These are phyloP conservation scores for Zosterops hypoxanthus DNA, from an alignment of 2,113 vertebrate species.

Conservation along the genomic window DNA sequence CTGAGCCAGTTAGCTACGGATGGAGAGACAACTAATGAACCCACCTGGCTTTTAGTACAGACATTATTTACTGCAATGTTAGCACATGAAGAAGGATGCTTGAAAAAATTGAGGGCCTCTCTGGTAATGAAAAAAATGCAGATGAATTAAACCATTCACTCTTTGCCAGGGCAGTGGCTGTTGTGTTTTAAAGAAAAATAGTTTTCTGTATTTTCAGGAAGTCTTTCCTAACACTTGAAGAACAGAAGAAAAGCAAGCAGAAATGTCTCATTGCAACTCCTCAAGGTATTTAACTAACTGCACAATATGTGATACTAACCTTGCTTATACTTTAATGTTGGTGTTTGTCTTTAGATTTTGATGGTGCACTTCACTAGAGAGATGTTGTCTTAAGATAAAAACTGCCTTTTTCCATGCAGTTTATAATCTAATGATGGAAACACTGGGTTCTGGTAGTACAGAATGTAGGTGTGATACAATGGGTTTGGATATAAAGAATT, in stretches of 20 bases:
- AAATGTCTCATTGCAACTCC: background rate
- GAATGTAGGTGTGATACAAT: background rate
- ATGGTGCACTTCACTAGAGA: background rate
- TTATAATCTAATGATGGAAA: background rate
- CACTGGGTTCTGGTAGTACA: background rate
- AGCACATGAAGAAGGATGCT: background rate
- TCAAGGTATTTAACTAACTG: background rate
- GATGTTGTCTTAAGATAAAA: background rate
- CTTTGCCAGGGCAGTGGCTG: background rate
- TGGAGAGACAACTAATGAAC: background rate
- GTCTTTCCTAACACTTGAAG: background rate
- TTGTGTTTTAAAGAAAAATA: background rate
- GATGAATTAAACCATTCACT: background rate
- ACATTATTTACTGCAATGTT: background rate
- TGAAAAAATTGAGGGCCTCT: background rate
- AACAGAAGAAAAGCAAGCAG: background rate
- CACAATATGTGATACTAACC: background rate
- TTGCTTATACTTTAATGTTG: background rate
- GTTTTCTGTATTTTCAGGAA: background rate
- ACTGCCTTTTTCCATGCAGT: background rate
- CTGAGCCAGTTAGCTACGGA: background rate
- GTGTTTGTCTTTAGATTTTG: background rate
- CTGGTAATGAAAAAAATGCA: background rate
- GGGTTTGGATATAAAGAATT: background rate
- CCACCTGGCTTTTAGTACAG: background rate